Conservation (phyloP, 2,113 vertebrate genomes). For the Penelope pileata region DNA sequence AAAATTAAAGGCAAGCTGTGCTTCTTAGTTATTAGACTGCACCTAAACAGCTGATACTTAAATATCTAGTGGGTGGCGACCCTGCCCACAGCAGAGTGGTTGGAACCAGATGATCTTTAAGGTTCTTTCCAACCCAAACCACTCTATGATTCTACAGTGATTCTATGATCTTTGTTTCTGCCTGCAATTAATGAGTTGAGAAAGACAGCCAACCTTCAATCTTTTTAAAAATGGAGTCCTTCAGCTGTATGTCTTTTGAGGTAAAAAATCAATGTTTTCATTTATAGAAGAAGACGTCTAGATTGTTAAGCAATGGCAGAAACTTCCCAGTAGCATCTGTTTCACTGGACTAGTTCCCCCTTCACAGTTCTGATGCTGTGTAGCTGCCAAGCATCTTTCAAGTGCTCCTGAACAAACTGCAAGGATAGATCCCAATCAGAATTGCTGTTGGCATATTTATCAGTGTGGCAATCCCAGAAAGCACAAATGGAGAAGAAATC, state of each 20-base stretch:
- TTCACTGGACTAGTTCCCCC: not conserved
- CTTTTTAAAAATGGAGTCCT: not conserved
- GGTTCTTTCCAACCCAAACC: not conserved
- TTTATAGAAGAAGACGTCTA: not conserved
- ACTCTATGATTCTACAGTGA: not conserved
- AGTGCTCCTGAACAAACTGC: not conserved
- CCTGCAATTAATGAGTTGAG: not conserved
- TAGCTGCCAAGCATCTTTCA: not conserved
- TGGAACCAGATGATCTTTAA: not conserved
- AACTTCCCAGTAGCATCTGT: not conserved
- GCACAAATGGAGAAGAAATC: constrained; percentile 4
- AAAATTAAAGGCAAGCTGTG: not conserved
- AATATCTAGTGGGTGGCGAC: no score
- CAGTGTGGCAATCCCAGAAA: not conserved
- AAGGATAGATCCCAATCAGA: not conserved
- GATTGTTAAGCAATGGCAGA: constrained; percentile 1
- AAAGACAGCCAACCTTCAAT: not conserved
- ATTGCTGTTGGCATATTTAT: not conserved
- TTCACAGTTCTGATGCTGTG: not conserved
- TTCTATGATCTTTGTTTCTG: not conserved
- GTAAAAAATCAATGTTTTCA: not conserved
- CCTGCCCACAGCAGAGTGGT: not conserved
- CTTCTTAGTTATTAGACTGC: not conserved
- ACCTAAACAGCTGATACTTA: not conserved
- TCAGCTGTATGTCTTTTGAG: not conserved